Conservation (phyloP, 2,113 vertebrate species). For the Danionella cerebrum region DNA sequence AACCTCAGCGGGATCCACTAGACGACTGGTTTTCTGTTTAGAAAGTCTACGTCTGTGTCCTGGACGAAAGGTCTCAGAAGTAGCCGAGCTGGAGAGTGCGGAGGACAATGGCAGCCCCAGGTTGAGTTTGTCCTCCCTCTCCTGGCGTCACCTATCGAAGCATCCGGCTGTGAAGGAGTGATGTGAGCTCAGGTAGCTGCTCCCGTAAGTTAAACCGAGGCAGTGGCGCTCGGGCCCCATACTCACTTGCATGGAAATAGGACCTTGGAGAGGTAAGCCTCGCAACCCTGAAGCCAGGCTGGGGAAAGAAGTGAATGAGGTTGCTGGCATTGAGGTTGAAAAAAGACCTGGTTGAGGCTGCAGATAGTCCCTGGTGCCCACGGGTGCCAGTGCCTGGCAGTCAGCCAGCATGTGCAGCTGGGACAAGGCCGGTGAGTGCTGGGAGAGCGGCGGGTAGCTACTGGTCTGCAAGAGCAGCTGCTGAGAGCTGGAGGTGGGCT, state of each 20-base stretch:
- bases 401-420: slow-evolving; percentile 71
- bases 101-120: slow-evolving; percentile 43
- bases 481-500: slow-evolving; percentile 53
- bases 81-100: slow-evolving; percentile 36
- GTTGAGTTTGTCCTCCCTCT: slow-evolving; percentile 57
- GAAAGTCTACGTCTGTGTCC: slow-evolving; percentile 25
- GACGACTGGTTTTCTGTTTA: slow-evolving; percentile 29
- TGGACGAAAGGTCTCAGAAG: background rate
- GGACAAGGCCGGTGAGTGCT: slow-evolving; percentile 57
- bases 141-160: slow-evolving; percentile 78
- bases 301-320: slow-evolving; percentile 53
- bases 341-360: slow-evolving; percentile 62
- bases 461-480: slow-evolving; percentile 76
- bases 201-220: slow-evolving; percentile 58
- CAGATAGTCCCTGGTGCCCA: slow-evolving; percentile 74
- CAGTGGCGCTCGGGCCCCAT: slow-evolving; percentile 64
- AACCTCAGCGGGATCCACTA: slow-evolving; percentile 28
- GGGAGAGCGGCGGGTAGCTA: slow-evolving; percentile 60
- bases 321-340: slow-evolving; percentile 43
- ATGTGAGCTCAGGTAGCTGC: slow-evolving; percentile 67
- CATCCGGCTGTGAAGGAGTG: slow-evolving; percentile 64
- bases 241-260: slow-evolving; percentile 73
- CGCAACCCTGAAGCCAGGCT: slow-evolving; percentile 58
- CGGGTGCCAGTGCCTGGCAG: slow-evolving; percentile 68
- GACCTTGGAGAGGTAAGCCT: slow-evolving; percentile 58